These are phyloP conservation scores for Leptoclinus maculatus DNA, from an alignment of 2,797 vertebrate genomes.

Conservation along the genomic window DNA sequence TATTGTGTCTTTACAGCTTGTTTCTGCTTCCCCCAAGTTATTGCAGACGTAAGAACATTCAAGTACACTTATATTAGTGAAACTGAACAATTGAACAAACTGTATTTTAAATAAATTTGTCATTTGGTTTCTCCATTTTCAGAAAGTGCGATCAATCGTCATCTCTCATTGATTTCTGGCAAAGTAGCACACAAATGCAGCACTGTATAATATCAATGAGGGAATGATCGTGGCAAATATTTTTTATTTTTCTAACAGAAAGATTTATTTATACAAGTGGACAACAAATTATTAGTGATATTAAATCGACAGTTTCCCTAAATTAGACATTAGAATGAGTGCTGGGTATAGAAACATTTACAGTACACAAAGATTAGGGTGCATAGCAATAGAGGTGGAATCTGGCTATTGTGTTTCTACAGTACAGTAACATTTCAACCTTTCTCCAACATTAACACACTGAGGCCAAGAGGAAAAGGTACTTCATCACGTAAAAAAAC, in stretches of 20 bases:
- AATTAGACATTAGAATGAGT: constrained; percentile 70
- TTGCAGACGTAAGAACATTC: not conserved
- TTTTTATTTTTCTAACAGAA: constrained; percentile 77
- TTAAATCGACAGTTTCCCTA: constrained; percentile 75
- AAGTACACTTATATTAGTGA: not conserved
- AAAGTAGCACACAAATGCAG: not conserved
- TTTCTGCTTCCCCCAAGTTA: not conserved
- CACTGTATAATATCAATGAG: not conserved
- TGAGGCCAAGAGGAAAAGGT: constrained; percentile 47
- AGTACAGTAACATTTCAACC: constrained; percentile 59
- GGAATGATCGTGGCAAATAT: constrained; percentile 18
- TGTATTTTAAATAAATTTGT: too few relatives aligned
- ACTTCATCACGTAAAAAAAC: constrained; percentile 60
- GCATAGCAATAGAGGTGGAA: constrained; percentile 76
- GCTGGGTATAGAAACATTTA: constrained; percentile 76
- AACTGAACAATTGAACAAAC: not conserved
- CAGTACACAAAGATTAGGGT: constrained; percentile 79
- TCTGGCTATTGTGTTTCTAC: constrained; percentile 60
- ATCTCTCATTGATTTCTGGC: not conserved
- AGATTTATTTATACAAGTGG: constrained; percentile 72
- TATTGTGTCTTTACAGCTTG: too few relatives aligned
- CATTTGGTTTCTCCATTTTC: too few relatives aligned
- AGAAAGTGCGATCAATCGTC: not conserved
- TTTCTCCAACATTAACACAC: constrained; percentile 46
- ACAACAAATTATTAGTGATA: constrained; percentile 77